Evolutionary conservation across 1,140 invertebrate genomes (phyloP).

Genomic region (Stegodyphus dumicola): DNA sequence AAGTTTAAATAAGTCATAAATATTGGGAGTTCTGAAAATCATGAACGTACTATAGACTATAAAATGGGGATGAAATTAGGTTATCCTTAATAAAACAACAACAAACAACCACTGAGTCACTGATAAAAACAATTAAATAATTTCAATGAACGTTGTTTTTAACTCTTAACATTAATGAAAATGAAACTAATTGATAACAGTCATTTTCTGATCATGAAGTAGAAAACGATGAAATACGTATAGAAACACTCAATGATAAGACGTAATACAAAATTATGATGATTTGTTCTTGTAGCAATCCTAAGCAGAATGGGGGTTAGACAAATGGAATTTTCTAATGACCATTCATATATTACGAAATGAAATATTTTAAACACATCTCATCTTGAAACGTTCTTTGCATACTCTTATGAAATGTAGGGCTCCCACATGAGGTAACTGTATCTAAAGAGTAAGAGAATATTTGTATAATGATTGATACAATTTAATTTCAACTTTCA

Average conservation of each 20-base stretch:
- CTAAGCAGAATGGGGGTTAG: constrained; percentile 11
- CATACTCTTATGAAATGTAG: constrained; percentile 14
- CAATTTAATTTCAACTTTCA: constrained; percentile 20
- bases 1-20: too few relatives aligned
- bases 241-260: constrained; percentile 60
- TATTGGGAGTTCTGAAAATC: too few relatives aligned
- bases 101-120: too few relatives aligned
- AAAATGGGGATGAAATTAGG: too few relatives aligned
- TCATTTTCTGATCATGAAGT: constrained; percentile 17
- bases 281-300: constrained; percentile 49
- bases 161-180: too few relatives aligned
- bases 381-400: constrained; percentile 2
- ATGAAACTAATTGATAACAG: too few relatives aligned
- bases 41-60: too few relatives aligned
- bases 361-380: neutral
- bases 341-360: constrained; percentile 32
- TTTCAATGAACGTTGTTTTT: too few relatives aligned
- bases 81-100: too few relatives aligned
- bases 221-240: constrained; percentile 61
- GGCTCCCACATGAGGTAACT: constrained; percentile 28
- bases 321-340: constrained; percentile 27
- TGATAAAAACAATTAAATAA: too few relatives aligned
- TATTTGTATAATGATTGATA: constrained; percentile 15
- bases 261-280: constrained; percentile 56
- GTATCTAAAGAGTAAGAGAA: neutral